Evolutionary conservation across 2,797 vertebrate species (phyloP).

Genomic region (Pipistrellus kuhlii): DNA sequence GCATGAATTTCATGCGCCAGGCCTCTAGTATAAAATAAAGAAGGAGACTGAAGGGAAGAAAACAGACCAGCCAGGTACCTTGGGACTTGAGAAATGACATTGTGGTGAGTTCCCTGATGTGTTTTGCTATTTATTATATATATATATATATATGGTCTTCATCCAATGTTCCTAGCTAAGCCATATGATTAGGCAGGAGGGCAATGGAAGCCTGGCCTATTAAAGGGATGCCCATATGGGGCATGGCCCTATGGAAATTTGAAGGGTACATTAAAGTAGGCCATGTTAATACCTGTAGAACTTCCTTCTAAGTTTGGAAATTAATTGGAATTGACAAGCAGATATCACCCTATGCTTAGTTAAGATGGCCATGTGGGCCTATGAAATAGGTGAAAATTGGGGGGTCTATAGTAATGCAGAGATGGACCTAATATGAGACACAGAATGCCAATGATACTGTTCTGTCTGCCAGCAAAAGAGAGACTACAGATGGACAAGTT

Average conservation of each 20-base stretch:
- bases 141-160: not conserved
- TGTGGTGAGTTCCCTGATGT: not conserved
- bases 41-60: constrained; percentile 21
- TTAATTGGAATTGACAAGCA: constrained; percentile 36
- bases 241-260: not conserved
- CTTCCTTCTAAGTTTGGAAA: not conserved
- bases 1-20: too few species aligned
- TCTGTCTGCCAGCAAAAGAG: not conserved
- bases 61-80: not conserved
- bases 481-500: not conserved
- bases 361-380: not conserved
- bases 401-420: not conserved
- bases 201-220: not conserved
- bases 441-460: not conserved
- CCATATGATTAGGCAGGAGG: not conserved
- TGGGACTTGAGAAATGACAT: not conserved
- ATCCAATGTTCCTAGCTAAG: not conserved
- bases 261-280: constrained; percentile 8
- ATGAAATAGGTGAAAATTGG: not conserved
- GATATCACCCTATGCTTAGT: constrained; percentile 18
- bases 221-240: not conserved
- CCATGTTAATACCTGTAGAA: not conserved
- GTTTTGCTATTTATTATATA: constrained; percentile 8
- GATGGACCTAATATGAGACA: constrained; percentile 17
- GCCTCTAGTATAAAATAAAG: not conserved